Evolutionary conservation across 1,140 invertebrate genomes (phyloP), one percentile per base, ranked within the genome.

Genomic region (Zaprionus lachaisei): DNA sequence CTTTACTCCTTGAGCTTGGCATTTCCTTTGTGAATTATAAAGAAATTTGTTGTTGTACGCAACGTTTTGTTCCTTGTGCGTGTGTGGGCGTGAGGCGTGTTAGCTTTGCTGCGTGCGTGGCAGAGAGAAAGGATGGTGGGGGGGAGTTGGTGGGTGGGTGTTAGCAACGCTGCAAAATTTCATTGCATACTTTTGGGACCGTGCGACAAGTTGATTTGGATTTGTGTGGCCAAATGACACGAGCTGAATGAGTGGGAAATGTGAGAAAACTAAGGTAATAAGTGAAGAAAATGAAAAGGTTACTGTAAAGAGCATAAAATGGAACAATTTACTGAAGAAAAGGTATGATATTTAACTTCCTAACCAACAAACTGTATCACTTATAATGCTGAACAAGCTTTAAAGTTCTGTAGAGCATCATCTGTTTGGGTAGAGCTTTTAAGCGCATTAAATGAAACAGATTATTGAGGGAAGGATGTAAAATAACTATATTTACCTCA

Each of bases 21-120:
- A 84, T 84, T 87, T 89, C 81, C 83, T 87, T 87, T 87, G 83
- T 89, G 87, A 89, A 87, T 87, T 87, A 87, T 89, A 89, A 87
- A 87, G 83, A 87, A 89, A 87, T 87, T 87, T 87, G 84, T 81
- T 79, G 58, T 62, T 80, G 47, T 64, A 72, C 62, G 70, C 63
- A 77, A 41, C 70, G 44, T 69, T 56, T 67, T 79, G 75, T 79
- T 81, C 54, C 44, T n/a, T 57, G 41, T n/a, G 58, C 20, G 22
- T n/a, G 56, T 31, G 41, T 47, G n/a, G n/a, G n/a, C n/a, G 41
- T 47, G 38, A 34, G 38, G 7, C 41, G 41, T 47, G 22, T 51
- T 51, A 24, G 47, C 47, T 51, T 20, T 62, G 22, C 58, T 76
- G 49, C 24, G 66, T 41, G 37, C 12, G 47, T 6, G 31, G n/a